Evolutionary conservation across 2,888 invertebrate genomes (phyloP), one percentile per base, ranked within the genome.

Genomic region (Hypolimnas misippus): DNA sequence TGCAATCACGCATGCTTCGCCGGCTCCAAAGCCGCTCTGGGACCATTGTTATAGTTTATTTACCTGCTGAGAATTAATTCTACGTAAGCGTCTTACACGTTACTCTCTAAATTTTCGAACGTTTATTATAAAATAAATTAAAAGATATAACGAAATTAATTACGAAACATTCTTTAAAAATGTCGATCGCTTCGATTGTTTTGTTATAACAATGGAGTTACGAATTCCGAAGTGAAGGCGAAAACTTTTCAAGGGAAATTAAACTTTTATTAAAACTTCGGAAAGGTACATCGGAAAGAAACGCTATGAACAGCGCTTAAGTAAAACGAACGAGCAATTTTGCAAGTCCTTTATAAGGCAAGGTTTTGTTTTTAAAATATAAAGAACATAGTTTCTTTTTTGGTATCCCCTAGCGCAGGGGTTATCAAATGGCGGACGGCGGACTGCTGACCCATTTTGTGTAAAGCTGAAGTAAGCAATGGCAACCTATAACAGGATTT

Each of bases 121-220:
- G 7, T 0, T 12, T 38, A n/a, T n/a, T 25, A 49, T 12, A 29
- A 12, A 49, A 25, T 25, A 21, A 3, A 29, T 25, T 49, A 5
- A 14, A 49, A 49, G 8, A 12, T 29, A 12, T 29, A 49, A 49
- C 12, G 3, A 46, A 46, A 46, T n/a, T 46, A 21, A 49, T 49
- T 14, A 29, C 49, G n/a, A n/a, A 14, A 29, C 12, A 25, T 3
- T 17, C 25, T 49, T 38, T 16, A 29, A 54, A 46, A 35, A 46
- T 29, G 44, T 12, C 53, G 17, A 42, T 50, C 35, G 38, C 42
- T 62, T 56, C 63, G 59, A 63, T 64, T 65, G 63, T 44, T 54
- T 56, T 51, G 40, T 57, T 66, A 62, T 63, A 63, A 66, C 61
- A 69, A 69, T 58, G 58, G 42, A 58, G 60, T 65, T 66, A 53